Evolutionary conservation across 2,888 invertebrate species (phyloP).

Genomic region (Cantharis nigra): DNA sequence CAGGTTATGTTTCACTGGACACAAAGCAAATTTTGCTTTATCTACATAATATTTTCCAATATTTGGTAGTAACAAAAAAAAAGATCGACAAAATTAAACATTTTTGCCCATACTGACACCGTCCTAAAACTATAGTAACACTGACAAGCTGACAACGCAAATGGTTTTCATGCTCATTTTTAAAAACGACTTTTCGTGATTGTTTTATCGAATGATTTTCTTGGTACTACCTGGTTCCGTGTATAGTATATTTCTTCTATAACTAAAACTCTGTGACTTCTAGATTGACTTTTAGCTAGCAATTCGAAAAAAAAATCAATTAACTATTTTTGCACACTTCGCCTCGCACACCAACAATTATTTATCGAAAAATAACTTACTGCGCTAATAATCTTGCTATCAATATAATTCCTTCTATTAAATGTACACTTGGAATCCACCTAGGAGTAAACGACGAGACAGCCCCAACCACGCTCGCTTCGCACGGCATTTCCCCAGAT

Average conservation of each 20-base stretch:
- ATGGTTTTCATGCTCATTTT: constrained; percentile 23
- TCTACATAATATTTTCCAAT: constrained; percentile 1
- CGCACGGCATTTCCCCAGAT: constrained; percentile 51
- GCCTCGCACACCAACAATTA: neutral
- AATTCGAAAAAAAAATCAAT: constrained; percentile 2
- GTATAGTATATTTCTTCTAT: constrained; percentile 31
- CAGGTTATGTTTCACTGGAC: neutral
- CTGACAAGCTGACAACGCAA: constrained; percentile 34
- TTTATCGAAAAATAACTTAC: constrained; percentile 31
- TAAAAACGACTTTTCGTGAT: constrained; percentile 30
- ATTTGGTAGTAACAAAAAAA: constrained; percentile 3
- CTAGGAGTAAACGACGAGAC: constrained; percentile 32
- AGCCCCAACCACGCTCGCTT: constrained; percentile 42
- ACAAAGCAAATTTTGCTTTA: neutral
- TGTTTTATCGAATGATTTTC: constrained; percentile 36
- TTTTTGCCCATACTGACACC: constrained; percentile 35
- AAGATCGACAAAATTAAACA: constrained; percentile 17
- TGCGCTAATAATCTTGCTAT: constrained; percentile 40
- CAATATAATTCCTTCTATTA: constrained; percentile 34
- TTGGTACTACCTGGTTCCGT: constrained; percentile 38
- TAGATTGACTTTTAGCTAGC: constrained; percentile 18
- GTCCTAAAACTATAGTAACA: constrained; percentile 37
- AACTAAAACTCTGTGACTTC: constrained; percentile 24
- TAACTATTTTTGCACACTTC: neutral
- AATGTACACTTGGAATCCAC: constrained; percentile 14